Percentiles rank a stretch among this genome's conserved stretches.
Evolutionary conservation across 2,888 invertebrate species (phyloP).

Genomic region (Drosophila paranaensis): DNA sequence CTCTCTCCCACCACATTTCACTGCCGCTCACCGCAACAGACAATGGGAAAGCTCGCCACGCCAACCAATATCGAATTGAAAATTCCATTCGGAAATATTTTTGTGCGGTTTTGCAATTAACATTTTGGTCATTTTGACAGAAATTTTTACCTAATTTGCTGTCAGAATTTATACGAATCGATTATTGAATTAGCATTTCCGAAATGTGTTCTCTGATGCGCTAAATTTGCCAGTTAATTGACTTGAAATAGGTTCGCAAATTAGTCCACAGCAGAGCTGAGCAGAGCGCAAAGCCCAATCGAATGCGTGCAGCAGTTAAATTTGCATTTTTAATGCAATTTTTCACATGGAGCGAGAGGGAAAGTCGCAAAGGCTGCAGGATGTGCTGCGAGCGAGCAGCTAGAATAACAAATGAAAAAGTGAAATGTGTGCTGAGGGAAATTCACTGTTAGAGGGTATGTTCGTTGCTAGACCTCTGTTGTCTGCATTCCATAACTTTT

Average conservation of each 20-base stretch:
- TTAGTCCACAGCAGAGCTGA: constrained; percentile 2
- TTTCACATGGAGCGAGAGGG: constrained; percentile 13
- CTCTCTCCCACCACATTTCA: too few species aligned
- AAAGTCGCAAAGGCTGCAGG: constrained; percentile 31
- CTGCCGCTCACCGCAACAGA: constrained; percentile 1
- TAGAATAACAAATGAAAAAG: constrained; percentile 20
- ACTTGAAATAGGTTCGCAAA: constrained; percentile 38
- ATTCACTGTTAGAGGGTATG: neutral
- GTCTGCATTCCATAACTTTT: neutral
- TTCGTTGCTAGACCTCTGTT: too few species aligned
- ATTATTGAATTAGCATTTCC: constrained; percentile 39
- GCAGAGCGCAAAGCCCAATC: constrained; percentile 1
- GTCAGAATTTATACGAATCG: constrained; percentile 46
- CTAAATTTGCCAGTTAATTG: constrained; percentile 47
- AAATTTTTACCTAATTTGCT: constrained; percentile 44
- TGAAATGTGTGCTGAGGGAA: constrained; percentile 52
- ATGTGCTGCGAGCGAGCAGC: constrained; percentile 23
- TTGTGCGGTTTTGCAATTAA: constrained; percentile 63
- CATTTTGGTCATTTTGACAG: constrained; percentile 39
- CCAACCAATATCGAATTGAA: constrained; percentile 42
- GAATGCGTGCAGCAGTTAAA: constrained; percentile 19
- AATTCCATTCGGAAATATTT: constrained; percentile 47
- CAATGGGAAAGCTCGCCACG: constrained; percentile 34
- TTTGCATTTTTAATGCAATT: constrained; percentile 73
- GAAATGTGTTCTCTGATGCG: constrained; percentile 6